phyloP scores from a whole-genome alignment of 2,888 invertebrate genomes.

The Phaedon cochleariae region DNA sequence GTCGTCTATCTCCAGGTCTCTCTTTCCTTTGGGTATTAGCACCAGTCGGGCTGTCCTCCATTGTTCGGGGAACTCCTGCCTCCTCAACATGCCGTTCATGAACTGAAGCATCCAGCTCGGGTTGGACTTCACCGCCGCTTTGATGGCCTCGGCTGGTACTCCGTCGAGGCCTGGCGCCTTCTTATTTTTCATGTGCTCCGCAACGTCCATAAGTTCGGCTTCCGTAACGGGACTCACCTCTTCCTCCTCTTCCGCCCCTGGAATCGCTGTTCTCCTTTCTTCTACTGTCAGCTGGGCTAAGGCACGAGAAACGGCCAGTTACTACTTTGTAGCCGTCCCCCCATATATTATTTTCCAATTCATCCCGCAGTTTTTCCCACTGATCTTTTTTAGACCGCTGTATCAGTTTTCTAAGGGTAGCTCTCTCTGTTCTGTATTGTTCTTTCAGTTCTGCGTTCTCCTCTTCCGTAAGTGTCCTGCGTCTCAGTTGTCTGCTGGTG shows the following conservation, averaged over 20 bases:
- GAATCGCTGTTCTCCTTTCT: background rate
- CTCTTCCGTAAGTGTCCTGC: background rate
- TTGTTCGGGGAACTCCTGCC: slow-evolving; percentile 27
- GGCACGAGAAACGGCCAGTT: background rate
- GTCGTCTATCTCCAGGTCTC: too few relatives aligned
- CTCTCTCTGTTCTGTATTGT: background rate
- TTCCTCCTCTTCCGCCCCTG: background rate
- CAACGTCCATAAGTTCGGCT: slow-evolving; percentile 30
- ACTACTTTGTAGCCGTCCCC: slow-evolving; percentile 2
- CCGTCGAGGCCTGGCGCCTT: slow-evolving; percentile 44
- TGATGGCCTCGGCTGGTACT: slow-evolving; percentile 39
- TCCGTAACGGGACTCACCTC: slow-evolving; percentile 22
- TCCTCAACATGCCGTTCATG: slow-evolving; percentile 14
- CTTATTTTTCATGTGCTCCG: slow-evolving; percentile 21
- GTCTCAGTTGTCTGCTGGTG: background rate
- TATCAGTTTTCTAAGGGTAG: background rate
- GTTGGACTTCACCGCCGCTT: slow-evolving; percentile 11
- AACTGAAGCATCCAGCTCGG: slow-evolving; percentile 26
- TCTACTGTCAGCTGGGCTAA: background rate
- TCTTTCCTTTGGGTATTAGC: too few relatives aligned
- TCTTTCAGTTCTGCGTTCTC: background rate
- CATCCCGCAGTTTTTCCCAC: background rate
- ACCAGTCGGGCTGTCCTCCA: slow-evolving; percentile 42
- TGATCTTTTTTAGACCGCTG: background rate
- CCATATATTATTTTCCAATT: too few relatives aligned